Percentiles rank a stretch among this genome's conserved stretches.
phyloP scores from a whole-genome alignment of 2,113 vertebrate species.

The Euleptes europaea region DNA sequence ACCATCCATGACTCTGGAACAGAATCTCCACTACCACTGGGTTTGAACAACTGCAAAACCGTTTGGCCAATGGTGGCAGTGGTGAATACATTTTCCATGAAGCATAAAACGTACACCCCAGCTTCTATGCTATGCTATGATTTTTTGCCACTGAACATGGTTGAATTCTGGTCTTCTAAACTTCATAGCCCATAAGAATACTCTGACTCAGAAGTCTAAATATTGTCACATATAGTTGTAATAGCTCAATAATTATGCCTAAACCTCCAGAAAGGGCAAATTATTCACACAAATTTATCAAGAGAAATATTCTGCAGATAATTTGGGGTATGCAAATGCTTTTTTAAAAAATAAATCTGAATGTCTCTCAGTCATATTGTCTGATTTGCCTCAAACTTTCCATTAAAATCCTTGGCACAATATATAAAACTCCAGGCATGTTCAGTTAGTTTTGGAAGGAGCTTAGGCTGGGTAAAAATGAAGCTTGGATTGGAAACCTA shows the following conservation, averaged over 20 bases:
- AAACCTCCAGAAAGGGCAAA: conserved; percentile 46
- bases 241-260: conserved; percentile 41
- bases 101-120: background rate
- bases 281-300: conserved; percentile 41
- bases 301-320: conserved; percentile 40
- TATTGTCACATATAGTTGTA: conserved; percentile 37
- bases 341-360: conserved; percentile 40
- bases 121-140: conserved; percentile 13
- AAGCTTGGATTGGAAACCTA: background rate
- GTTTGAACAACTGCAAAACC: too few species aligned
- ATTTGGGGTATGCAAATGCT: conserved; percentile 36
- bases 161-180: conserved; percentile 9
- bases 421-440: conserved; percentile 33
- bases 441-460: conserved; percentile 30
- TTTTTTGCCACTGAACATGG: conserved; percentile 12
- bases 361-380: conserved; percentile 45
- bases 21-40: too few species aligned
- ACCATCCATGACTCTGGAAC: too few species aligned
- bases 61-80: too few species aligned
- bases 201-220: conserved; percentile 36
- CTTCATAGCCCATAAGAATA: conserved; percentile 34
- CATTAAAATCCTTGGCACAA: conserved; percentile 47
- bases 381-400: conserved; percentile 53
- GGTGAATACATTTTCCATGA: too few species aligned
- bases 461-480: conserved; percentile 11